phyloP scores from a whole-genome alignment of 2,888 invertebrate species.

The Terebella lapidaria region DNA sequence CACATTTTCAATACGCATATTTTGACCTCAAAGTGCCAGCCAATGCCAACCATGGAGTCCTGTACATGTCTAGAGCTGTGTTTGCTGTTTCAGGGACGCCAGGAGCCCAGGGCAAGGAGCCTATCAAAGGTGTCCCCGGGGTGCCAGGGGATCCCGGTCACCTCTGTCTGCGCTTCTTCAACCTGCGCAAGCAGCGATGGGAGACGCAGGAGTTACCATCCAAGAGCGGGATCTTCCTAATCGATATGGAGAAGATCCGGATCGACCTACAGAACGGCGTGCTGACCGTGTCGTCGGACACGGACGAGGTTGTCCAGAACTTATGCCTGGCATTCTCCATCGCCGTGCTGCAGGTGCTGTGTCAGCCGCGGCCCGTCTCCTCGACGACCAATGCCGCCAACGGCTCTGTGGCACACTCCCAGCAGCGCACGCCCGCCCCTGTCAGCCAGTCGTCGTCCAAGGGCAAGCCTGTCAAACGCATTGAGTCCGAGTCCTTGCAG shows the following conservation, averaged over 20 bases:
- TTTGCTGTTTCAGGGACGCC: slow-evolving; percentile 21
- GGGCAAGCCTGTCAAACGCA: slow-evolving; percentile 26
- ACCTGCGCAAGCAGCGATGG: slow-evolving; percentile 21
- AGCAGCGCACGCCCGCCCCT: not conserved
- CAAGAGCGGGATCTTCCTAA: slow-evolving; percentile 15
- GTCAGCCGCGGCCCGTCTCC: slow-evolving; percentile 52
- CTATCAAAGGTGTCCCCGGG: slow-evolving; percentile 29
- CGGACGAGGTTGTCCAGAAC: slow-evolving; percentile 53
- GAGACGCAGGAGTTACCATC: slow-evolving; percentile 12
- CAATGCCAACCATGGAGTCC: not conserved
- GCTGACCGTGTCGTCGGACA: slow-evolving; percentile 31
- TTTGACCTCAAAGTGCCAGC: not conserved
- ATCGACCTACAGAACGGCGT: slow-evolving; percentile 40
- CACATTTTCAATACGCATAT: not conserved
- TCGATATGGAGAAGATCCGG: slow-evolving; percentile 17
- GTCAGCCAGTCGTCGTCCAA: slow-evolving; percentile 14
- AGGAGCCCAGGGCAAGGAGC: slow-evolving; percentile 34
- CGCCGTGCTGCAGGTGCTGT: slow-evolving; percentile 56
- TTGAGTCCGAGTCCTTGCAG: slow-evolving; percentile 42
- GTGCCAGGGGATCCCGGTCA: slow-evolving; percentile 45
- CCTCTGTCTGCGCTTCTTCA: slow-evolving; percentile 36
- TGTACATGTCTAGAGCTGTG: no score
- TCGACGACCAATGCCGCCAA: not conserved
- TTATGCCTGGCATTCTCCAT: slow-evolving; percentile 55
- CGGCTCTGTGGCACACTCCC: not conserved